These are phyloP conservation scores for Campoletis raptor DNA, from an alignment of 2,888 invertebrate species.

Conservation along the genomic window DNA sequence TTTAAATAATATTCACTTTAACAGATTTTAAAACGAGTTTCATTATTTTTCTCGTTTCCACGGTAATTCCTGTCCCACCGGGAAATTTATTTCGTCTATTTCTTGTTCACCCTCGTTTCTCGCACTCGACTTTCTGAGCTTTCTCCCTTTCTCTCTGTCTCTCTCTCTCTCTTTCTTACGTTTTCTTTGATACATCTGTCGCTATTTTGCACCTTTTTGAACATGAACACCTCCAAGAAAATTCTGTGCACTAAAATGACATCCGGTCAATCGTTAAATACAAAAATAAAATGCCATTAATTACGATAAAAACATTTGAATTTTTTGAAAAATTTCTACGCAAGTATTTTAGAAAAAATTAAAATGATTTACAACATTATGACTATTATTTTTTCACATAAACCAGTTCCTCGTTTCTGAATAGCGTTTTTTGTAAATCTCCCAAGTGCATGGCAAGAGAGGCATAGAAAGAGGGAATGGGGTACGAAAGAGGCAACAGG, in stretches of 20 bases:
- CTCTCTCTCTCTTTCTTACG: conserved; percentile 17
- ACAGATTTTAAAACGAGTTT: conserved; percentile 77
- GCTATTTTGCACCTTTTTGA: not conserved
- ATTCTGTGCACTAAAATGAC: not conserved
- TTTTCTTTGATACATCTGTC: not conserved
- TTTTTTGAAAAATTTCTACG: not conserved
- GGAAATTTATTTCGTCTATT: conserved; percentile 72
- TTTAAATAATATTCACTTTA: conserved; percentile 80
- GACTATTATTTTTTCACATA: not conserved
- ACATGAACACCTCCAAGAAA: not conserved
- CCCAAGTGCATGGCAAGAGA: not conserved
- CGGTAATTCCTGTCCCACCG: conserved; percentile 74
- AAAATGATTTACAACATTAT: not conserved
- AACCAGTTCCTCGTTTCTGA: not conserved
- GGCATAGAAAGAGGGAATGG: not conserved
- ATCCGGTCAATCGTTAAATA: not conserved
- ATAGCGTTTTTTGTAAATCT: not conserved
- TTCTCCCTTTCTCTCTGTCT: conserved; percentile 12
- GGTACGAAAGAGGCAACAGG: conserved; percentile 55
- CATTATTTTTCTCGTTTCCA: conserved; percentile 75
- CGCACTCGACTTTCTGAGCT: conserved; percentile 13
- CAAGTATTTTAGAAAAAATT: not conserved
- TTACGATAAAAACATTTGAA: not conserved
- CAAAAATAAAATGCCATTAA: not conserved
- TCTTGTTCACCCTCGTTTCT: not conserved